Evolutionary conservation across 2,113 vertebrate species (phyloP), one percentile per base, ranked within the genome.

Genomic region (Lagenorhynchus albirostris): DNA sequence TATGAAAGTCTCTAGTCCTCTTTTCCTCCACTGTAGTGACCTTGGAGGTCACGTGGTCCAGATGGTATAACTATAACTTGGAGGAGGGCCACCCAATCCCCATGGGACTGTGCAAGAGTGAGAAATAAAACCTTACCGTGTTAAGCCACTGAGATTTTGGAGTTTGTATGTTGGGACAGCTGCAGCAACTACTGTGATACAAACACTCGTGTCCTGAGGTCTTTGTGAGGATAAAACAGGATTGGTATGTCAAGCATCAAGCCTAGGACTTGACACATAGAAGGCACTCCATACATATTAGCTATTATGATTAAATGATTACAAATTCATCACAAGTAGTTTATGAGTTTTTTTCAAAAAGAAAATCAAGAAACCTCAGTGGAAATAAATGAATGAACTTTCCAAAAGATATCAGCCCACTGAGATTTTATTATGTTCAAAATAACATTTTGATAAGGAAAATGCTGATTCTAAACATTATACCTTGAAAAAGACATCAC

Each of bases 401-500:
- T 58, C 94, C 62, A 77, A 94, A 97, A 74, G 55, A 68, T 76
- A 92, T 70, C 58, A 96, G 36, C 29, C 41, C 74, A 47, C 11
- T 60, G 38, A 95, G 74, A 77, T 85, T 91, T 68, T 87, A 73
- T 36, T 80, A 96, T 58, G 58, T 79, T 90, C 29, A 86, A 96
- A 97, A 90, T 92, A 92, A 96, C 88, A 91, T 80, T 96, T 92
- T 92, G 94, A 97, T 97, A 88, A 91, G 93, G 47, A 95, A 97
- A 95, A 77, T 91, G 95, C 81, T 97, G 94, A 96, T 95, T 85
- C 68, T 94, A 50, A 80, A 85, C 36, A n/a, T 95, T 88, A 95
- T 77, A 85, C 53, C 93, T 96, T 18, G 53, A 95, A 90, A 91
- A 93, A 93, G 38, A 14, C 50, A 90, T 53, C 21, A 84, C 53